phyloP scores from a whole-genome alignment of 2,797 vertebrate genomes.

The Typhlichthys subterraneus region DNA sequence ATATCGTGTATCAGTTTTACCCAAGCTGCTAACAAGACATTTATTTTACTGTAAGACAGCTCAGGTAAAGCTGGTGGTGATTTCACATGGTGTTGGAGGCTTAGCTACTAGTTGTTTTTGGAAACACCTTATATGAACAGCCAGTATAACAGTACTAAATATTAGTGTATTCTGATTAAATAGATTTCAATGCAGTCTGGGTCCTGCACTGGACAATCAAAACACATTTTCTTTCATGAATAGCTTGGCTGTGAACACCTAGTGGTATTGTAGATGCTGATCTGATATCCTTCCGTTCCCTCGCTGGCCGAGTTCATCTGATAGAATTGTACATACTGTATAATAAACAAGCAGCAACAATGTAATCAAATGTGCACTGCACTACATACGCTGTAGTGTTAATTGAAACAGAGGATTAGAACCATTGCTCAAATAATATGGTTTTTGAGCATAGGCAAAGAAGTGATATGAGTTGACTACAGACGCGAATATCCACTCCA shows the following conservation, averaged over 20 bases:
- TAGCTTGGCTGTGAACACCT: constrained; percentile 39
- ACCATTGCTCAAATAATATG: constrained; percentile 20
- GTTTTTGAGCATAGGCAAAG: background rate
- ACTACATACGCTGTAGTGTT: constrained; percentile 25
- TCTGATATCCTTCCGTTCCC: constrained; percentile 20
- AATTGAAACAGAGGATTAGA: constrained; percentile 49
- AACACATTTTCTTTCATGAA: constrained; percentile 17
- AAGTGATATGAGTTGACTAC: constrained; percentile 17
- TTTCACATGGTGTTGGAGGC: constrained; percentile 59
- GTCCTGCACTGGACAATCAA: constrained; percentile 5
- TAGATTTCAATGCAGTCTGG: constrained; percentile 37
- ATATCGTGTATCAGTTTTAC: constrained; percentile 55
- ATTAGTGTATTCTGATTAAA: constrained; percentile 41
- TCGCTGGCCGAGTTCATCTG: constrained; percentile 18
- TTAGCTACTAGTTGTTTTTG: constrained; percentile 26
- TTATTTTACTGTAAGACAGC: constrained; percentile 62
- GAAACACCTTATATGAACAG: constrained; percentile 52
- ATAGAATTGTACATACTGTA: constrained; percentile 21
- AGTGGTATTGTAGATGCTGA: constrained; percentile 30
- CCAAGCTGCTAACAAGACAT: constrained; percentile 50
- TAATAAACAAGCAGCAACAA: constrained; percentile 38
- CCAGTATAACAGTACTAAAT: constrained; percentile 37
- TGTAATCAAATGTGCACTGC: constrained; percentile 36
- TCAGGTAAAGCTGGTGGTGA: constrained; percentile 51
- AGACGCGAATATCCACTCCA: constrained; percentile 13